These are phyloP conservation scores for Drosophila mauritiana DNA, from an alignment of 1,140 invertebrate species.

Conservation along the genomic window DNA sequence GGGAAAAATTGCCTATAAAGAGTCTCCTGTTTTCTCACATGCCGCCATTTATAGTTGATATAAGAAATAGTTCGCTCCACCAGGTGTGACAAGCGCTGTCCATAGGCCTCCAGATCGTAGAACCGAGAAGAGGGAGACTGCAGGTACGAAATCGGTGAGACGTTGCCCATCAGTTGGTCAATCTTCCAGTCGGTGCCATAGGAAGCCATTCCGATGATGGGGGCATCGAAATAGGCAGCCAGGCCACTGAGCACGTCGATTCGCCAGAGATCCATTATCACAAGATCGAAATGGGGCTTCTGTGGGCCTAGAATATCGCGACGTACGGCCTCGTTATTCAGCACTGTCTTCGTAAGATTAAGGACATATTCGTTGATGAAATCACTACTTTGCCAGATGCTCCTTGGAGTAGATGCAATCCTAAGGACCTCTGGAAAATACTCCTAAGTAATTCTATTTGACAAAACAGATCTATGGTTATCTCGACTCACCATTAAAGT, in stretches of 20 bases:
- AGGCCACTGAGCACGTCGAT: conserved; percentile 10
- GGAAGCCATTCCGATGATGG: conserved; percentile 28
- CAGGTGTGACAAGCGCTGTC: background rate
- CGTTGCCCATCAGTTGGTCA: conserved; percentile 28
- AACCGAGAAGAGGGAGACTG: conserved; percentile 9
- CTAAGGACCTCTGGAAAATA: conserved; percentile 7
- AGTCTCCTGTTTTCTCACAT: conserved; percentile 61
- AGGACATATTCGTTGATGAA: conserved; percentile 12
- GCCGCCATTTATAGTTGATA: conserved; percentile 68
- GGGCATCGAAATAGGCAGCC: conserved; percentile 15
- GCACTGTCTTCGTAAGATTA: conserved; percentile 10
- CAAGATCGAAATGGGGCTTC: conserved; percentile 20
- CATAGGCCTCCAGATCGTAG: conserved; percentile 3
- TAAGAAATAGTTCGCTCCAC: conserved; percentile 14
- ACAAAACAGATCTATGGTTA: rapidly evolving
- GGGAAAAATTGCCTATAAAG: conserved; percentile 74
- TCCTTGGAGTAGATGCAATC: background rate
- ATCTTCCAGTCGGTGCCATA: conserved; percentile 41
- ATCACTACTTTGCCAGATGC: conserved; percentile 2
- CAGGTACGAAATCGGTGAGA: conserved; percentile 24
- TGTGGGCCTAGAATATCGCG: conserved; percentile 10
- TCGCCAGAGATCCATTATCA: conserved; percentile 27
- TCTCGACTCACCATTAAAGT: conserved; percentile 8
- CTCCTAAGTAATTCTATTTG: background rate
- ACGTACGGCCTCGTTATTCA: conserved; percentile 18